These are phyloP conservation scores for Mayetiola destructor DNA, from an alignment of 2,888 invertebrate genomes.

Conservation along the genomic window DNA sequence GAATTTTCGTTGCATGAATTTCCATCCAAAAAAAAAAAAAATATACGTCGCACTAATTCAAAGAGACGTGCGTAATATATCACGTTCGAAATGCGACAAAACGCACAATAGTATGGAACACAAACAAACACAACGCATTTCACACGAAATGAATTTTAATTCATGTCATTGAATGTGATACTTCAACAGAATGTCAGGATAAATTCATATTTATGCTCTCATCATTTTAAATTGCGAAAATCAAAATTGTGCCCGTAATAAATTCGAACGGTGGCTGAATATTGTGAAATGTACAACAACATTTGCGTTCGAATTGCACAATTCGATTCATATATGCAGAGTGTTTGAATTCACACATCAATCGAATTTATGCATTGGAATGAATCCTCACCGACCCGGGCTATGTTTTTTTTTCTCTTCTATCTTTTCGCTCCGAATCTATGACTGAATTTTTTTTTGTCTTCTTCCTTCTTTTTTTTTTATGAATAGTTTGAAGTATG, in stretches of 20 bases:
- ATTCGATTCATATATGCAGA: no score
- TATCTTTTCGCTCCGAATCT: not conserved
- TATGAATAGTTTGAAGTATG: not conserved
- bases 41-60: not conserved
- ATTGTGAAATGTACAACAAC: not conserved
- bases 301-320: not conserved
- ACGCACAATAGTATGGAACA: no score
- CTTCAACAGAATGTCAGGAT: not conserved
- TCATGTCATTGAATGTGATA: conserved; percentile 6
- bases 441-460: not conserved
- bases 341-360: not conserved
- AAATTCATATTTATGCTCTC: conserved; percentile 1
- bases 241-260: conserved; percentile 3
- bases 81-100: not conserved
- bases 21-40: not conserved
- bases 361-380: not conserved
- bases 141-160: conserved; percentile 1
- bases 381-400: not conserved
- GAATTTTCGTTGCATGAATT: not conserved
- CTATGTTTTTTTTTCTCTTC: not conserved
- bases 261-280: no score
- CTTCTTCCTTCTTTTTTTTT: not conserved
- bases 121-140: not conserved
- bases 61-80: not conserved
- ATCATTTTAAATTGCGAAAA: conserved; percentile 7